Percentiles rank a stretch among this genome's conserved stretches.
These are phyloP conservation scores for Leucophenga montana DNA, from an alignment of 2,888 invertebrate genomes.

Conservation along the genomic window DNA sequence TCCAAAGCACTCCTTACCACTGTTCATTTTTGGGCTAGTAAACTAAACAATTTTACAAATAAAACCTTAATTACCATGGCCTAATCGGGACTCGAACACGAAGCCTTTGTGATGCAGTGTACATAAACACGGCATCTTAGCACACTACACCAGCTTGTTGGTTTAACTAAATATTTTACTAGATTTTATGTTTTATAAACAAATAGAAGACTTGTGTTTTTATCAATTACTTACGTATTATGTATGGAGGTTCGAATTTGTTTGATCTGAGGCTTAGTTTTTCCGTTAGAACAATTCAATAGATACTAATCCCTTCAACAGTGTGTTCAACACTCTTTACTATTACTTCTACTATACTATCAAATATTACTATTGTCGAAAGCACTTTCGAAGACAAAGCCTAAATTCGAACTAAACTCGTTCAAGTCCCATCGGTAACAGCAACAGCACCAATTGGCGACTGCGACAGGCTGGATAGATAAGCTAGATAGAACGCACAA, in stretches of 20 bases:
- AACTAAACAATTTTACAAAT: too few species aligned
- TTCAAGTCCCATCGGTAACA: conserved; percentile 30
- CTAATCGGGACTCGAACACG: neutral
- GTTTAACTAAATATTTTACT: neutral
- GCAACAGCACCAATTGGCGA: neutral
- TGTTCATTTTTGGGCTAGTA: too few species aligned
- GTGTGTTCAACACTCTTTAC: conserved; percentile 15
- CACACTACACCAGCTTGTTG: too few species aligned
- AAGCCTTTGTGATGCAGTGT: too few species aligned
- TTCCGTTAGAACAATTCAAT: too few species aligned
- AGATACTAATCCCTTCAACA: neutral
- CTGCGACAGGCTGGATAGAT: conserved; percentile 14
- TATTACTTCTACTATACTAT: neutral
- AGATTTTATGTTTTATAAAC: neutral
- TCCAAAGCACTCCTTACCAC: too few species aligned
- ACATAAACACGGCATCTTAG: too few species aligned
- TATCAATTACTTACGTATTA: too few species aligned
- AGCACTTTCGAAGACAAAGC: conserved; percentile 37
- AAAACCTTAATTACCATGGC: too few species aligned
- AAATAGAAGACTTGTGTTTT: neutral
- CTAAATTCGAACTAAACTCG: conserved; percentile 48
- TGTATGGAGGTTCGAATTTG: too few species aligned
- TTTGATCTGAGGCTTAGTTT: too few species aligned
- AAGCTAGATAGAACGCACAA: neutral
- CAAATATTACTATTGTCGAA: conserved; percentile 1